These are phyloP conservation scores for Aphidius ervi DNA, from an alignment of 1,140 invertebrate genomes.

Conservation along the genomic window DNA sequence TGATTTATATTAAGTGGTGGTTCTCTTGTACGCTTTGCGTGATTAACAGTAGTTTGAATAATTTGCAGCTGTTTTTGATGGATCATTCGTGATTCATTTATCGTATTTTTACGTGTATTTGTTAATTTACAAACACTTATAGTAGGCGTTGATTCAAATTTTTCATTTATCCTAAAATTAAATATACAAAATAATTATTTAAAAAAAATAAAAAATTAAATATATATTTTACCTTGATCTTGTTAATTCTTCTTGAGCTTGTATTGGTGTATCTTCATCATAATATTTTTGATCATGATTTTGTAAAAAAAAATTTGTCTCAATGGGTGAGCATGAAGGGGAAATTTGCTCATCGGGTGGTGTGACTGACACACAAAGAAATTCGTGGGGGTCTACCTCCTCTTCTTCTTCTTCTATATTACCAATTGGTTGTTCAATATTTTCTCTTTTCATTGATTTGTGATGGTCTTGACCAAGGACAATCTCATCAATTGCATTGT, in stretches of 20 bases:
- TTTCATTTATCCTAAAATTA: background rate
- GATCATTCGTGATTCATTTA: conserved; percentile 8
- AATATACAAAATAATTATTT: background rate
- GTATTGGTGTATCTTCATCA: conserved; percentile 1
- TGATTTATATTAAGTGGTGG: conserved; percentile 3
- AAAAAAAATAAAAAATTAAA: background rate
- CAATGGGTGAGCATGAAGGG: conserved; percentile 4
- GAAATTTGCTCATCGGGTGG: conserved; percentile 20
- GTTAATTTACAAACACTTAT: conserved; percentile 22
- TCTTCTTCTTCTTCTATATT: conserved; percentile 13
- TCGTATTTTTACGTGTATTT: conserved; percentile 19
- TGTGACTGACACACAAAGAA: conserved; percentile 37
- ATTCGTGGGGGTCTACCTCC: conserved; percentile 38
- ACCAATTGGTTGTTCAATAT: too few species aligned
- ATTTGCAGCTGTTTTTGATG: conserved; percentile 18
- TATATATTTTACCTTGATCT: background rate
- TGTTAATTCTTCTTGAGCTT: conserved; percentile 1
- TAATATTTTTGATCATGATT: background rate
- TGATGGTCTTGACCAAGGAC: conserved; percentile 27
- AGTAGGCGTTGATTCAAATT: conserved; percentile 1
- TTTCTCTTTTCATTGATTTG: conserved; percentile 2
- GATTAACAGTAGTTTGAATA: conserved; percentile 15
- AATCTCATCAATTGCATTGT: conserved; percentile 40
- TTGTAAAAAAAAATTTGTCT: conserved; percentile 1
- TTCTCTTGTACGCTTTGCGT: conserved; percentile 19